phyloP scores from a whole-genome alignment of 2,888 invertebrate species.

The Thera obeliscata region DNA sequence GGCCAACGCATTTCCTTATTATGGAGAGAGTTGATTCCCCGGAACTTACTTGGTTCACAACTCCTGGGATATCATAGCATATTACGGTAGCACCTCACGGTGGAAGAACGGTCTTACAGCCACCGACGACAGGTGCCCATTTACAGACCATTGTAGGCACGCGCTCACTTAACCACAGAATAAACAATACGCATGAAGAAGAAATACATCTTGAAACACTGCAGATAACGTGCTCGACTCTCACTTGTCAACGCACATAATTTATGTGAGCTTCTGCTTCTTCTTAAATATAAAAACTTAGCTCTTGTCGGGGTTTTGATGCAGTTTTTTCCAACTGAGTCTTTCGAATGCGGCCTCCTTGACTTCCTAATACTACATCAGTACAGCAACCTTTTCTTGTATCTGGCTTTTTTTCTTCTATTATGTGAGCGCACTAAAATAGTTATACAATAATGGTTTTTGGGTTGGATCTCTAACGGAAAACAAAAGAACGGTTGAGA shows the following conservation, averaged over 20 bases:
- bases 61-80: neutral
- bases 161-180: conserved; percentile 25
- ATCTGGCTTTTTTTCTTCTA: too few species aligned
- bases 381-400: too few species aligned
- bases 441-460: neutral
- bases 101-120: conserved; percentile 28
- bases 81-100: neutral
- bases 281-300: too few species aligned
- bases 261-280: conserved; percentile 19
- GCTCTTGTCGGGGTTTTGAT: too few species aligned
- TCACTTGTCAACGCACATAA: conserved; percentile 32
- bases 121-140: conserved; percentile 49
- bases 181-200: conserved; percentile 1
- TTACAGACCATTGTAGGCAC: conserved; percentile 33
- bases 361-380: too few species aligned
- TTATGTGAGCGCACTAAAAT: conserved; percentile 21
- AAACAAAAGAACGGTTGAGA: too few species aligned
- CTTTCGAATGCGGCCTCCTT: too few species aligned
- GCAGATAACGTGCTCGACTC: conserved; percentile 29
- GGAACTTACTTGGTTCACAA: neutral
- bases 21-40: too few species aligned
- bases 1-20: neutral
- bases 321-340: too few species aligned
- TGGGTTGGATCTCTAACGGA: conserved; percentile 10
- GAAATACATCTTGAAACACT: conserved; percentile 12